Evolutionary conservation across 2,797 vertebrate genomes (phyloP), one percentile per base, ranked within the genome.

Genomic region (Spea hammondii): DNA sequence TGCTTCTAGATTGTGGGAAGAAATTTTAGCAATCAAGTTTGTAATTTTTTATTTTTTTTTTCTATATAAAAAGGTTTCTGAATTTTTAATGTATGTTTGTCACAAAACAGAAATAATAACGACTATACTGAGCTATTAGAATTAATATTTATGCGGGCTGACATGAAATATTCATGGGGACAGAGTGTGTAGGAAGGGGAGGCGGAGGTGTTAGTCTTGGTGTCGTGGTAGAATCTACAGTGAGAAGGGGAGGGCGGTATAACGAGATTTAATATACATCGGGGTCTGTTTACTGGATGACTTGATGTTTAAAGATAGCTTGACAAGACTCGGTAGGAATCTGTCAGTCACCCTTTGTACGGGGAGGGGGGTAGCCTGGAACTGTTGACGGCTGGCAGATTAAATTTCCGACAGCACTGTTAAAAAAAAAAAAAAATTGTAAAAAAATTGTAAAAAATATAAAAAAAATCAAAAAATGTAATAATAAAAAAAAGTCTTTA

Each of bases 161-260:
- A 90, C 93, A 98, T 99, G 95, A 98, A 98, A 98, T 96, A 99
- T 99, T 97, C 96, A 99, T 98, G 91, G 93, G 91, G 89, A 90
- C 91, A 87, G 91, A 91, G 90, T 72, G 79, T 51, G 79, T 66
- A 84, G 74, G 74, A 87, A 86, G 89, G 88, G 12, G 44, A 44
- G 48, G 65, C 4, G 14, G 65, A 48, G 32, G 44, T 6, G 54
- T 8, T n/a, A 46, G 67, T 60, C 8, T 17, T 6, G 57, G 82
- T 51, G 44, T n/a, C 86, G 89, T 70, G 89, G 88, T 44, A 53
- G 50, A 92, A 92, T 90, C 90, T 91, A 89, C 4, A 12, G 13
- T 57, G 74, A 53, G 76, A 48, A 46, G 50, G 60, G 89, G 89
- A 83, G 87, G 88, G 89, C 87, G 85, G 86, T 84, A 85, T 85